These are phyloP conservation scores for Glyphotaelius pellucidus DNA, from an alignment of 2,888 invertebrate species.

Conservation along the genomic window DNA sequence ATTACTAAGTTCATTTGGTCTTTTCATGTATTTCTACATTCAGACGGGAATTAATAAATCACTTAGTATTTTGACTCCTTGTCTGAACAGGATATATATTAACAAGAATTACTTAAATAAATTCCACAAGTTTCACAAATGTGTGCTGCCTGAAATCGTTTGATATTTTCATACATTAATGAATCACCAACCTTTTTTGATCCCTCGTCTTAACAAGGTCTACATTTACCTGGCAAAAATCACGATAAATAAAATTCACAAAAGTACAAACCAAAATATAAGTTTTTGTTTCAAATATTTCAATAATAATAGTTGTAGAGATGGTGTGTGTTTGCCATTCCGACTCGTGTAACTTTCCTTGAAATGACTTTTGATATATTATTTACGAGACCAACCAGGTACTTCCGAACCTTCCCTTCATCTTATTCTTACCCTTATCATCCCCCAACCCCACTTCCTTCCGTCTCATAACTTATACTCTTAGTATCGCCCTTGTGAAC, in stretches of 20 bases:
- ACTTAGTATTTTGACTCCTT: no score
- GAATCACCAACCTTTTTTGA: no score
- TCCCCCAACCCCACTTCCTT: not conserved
- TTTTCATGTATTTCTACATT: not conserved
- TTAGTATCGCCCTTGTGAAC: not conserved
- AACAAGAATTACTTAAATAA: no score
- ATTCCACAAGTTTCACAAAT: no score
- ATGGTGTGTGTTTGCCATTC: not conserved
- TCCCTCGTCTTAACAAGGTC: not conserved
- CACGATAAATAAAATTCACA: not conserved
- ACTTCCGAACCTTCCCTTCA: not conserved
- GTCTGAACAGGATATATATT: no score
- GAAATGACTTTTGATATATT: not conserved
- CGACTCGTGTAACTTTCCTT: not conserved
- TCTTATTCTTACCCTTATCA: not conserved
- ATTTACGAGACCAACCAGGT: not conserved
- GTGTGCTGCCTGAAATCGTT: no score
- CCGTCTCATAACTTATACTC: not conserved
- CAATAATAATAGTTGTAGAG: not conserved
- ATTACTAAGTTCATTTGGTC: not conserved
- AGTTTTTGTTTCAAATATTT: no score
- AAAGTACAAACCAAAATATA: not conserved
- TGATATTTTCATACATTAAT: no score
- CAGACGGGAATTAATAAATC: no score
- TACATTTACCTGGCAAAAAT: not conserved